These are phyloP conservation scores for Eupithecia abbreviata DNA, from an alignment of 2,888 invertebrate genomes.

Conservation along the genomic window DNA sequence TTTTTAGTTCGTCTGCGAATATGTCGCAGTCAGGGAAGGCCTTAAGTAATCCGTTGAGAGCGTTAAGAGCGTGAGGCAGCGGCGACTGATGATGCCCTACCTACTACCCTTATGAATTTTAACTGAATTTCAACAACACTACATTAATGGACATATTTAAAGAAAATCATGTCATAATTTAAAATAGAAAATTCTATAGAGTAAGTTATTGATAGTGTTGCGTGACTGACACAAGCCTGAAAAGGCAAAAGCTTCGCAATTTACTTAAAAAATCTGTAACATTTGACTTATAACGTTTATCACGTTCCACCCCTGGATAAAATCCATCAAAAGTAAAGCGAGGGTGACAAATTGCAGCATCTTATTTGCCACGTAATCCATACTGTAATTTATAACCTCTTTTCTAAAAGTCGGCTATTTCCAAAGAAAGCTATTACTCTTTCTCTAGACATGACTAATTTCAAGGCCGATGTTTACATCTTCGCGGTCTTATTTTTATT, in stretches of 20 bases:
- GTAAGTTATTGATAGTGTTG: neutral
- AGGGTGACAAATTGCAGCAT: slow-evolving; percentile 26
- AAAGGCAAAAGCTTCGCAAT: neutral
- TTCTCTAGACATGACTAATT: slow-evolving; percentile 24
- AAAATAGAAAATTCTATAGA: neutral
- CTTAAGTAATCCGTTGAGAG: too few species aligned
- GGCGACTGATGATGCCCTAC: too few species aligned
- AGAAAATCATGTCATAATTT: neutral
- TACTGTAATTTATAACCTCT: slow-evolving; percentile 22
- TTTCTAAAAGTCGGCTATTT: slow-evolving; percentile 16
- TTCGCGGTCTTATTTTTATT: slow-evolving; percentile 10
- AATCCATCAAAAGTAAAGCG: slow-evolving; percentile 11
- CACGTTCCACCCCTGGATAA: neutral
- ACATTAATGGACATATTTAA: neutral
- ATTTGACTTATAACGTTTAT: slow-evolving; percentile 9
- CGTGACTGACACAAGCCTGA: neutral
- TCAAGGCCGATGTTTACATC: slow-evolving; percentile 25
- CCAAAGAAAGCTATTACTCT: slow-evolving; percentile 20
- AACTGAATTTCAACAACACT: neutral
- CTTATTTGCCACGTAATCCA: slow-evolving; percentile 24
- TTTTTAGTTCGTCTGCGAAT: too few species aligned
- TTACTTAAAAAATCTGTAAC: slow-evolving; percentile 9
- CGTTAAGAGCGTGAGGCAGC: too few species aligned
- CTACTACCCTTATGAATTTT: neutral
- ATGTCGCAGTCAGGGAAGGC: too few species aligned